Evolutionary conservation across 2,888 invertebrate genomes (phyloP), one percentile per base, ranked within the genome.

Genomic region (Timema podura): DNA sequence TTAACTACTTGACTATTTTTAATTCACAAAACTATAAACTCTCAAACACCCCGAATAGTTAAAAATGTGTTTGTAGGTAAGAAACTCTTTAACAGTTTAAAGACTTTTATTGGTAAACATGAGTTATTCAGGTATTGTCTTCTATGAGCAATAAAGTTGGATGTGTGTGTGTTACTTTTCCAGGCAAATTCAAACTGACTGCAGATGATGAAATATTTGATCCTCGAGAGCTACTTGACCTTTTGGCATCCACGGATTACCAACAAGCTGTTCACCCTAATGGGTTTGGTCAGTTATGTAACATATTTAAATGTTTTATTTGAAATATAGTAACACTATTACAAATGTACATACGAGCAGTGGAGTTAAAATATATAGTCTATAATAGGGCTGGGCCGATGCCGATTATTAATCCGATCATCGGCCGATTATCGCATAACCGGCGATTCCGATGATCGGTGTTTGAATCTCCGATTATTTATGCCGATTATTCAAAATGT

Each of bases 261-360:
- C 68, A 73, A 9, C 70, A 76, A 2, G 77, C 76, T 45, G 74
- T 80, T 45, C 75, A 78, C 9, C 74, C 79, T 9, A 78, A 79
- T 68, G 77, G 77, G 46, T 73, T 73, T 57, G 74, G 77, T 77
- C 71, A 68, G 71, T 49, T 47, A 15, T 44, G 30, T 30, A 30
- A 30, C 30, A 30, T 30, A 30, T 30, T 11, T 46, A 13, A 47
- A 13, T 65, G 13, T 45, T 1, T n/a, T 48, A 16, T 47, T 48
- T 9, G 1, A 16, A 46, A 45, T 13, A 49, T n/a, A n/a, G 48
- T 5, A 10, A 16, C 11, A 47, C 30, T 7, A 9, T 57, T 46
- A 13, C 7, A 64, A 9, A 64, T 13, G 13, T 13, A 51, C 11
- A 2, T 2, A 51, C n/a, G 11, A 51, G 51, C 13, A 51, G n/a